Percentiles rank a stretch among this genome's conserved stretches.
Evolutionary conservation across 2,888 invertebrate genomes (phyloP).

Genomic region (Sipha maydis): DNA sequence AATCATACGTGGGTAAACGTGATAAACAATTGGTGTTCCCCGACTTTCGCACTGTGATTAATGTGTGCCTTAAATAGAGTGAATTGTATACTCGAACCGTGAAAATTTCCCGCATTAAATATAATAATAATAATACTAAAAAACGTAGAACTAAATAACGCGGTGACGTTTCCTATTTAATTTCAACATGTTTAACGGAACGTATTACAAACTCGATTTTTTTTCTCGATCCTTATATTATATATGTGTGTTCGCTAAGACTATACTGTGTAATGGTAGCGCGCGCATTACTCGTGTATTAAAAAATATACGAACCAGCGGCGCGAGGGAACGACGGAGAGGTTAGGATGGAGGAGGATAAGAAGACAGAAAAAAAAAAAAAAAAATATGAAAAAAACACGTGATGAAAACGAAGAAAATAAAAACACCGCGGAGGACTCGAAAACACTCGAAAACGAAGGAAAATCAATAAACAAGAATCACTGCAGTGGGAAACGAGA

Average conservation of each 20-base stretch:
- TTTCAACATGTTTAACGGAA: conserved; percentile 38
- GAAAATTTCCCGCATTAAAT: conserved; percentile 11
- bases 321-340: not conserved
- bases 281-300: conserved; percentile 5
- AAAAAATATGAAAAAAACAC: not conserved
- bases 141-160: conserved; percentile 15
- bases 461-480: conserved; percentile 60
- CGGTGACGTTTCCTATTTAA: conserved; percentile 39
- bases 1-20: not conserved
- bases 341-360: not conserved
- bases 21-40: not conserved
- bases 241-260: not conserved
- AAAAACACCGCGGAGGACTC: conserved; percentile 34
- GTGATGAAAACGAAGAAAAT: conserved; percentile 41
- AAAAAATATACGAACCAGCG: conserved; percentile 23
- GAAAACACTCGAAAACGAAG: conserved; percentile 50
- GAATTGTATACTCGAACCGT: conserved; percentile 2
- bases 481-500: conserved; percentile 59
- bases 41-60: conserved; percentile 2
- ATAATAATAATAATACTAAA: not conserved
- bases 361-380: not conserved
- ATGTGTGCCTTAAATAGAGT: not conserved
- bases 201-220: conserved; percentile 38
- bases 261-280: not conserved
- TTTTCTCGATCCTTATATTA: not conserved